Conservation (phyloP, 2,113 vertebrate genomes). For the Amphilophus citrinellus region DNA sequence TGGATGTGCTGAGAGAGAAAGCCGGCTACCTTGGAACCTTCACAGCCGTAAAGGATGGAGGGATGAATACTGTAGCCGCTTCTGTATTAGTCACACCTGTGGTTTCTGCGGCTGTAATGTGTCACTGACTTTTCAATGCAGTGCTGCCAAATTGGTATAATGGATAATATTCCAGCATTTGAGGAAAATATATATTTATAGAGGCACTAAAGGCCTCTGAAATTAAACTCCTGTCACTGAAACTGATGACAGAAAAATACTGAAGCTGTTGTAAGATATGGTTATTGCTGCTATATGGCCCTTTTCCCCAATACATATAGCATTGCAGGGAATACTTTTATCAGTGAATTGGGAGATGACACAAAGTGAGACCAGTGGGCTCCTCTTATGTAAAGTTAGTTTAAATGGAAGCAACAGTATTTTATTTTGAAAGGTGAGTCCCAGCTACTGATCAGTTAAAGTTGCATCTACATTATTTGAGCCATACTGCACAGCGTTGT, state of each 20-base stretch:
- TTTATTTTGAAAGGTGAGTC: neutral
- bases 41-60: neutral
- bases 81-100: neutral
- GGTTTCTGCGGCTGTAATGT: constrained; percentile 3
- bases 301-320: neutral
- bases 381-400: neutral
- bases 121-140: neutral
- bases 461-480: neutral
- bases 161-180: neutral
- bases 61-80: neutral
- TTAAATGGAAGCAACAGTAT: neutral
- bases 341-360: neutral
- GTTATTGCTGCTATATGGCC: constrained; percentile 2
- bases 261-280: neutral
- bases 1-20: constrained; percentile 17
- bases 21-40: neutral
- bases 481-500: neutral
- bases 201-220: neutral
- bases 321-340: neutral
- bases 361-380: no score
- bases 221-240: constrained; percentile 8
- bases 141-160: neutral
- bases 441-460: constrained; percentile 13
- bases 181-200: neutral
- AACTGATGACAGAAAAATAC: constrained; percentile 3